Evolutionary conservation across 2,113 vertebrate genomes (phyloP), one percentile per base, ranked within the genome.

Genomic region (Hymenochirus boettgeri): DNA sequence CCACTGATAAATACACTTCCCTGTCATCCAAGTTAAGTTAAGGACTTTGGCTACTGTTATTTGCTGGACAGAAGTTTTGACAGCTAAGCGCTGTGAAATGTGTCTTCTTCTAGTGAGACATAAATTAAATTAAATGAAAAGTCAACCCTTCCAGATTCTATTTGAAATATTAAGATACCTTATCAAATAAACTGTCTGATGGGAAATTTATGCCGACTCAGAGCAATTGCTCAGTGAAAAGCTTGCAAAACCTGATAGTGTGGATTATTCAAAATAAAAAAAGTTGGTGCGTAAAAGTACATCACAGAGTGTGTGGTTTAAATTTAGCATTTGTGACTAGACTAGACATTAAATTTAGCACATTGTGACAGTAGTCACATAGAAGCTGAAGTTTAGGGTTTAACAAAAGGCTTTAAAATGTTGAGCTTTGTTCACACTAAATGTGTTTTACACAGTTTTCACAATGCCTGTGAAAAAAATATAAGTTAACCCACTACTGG

Each of bases 81-180:
- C 54, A 57, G 39, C 19, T 22, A 65, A 57, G 39, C 31, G 22
- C 52, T 24, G 27, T 57, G 63, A 65, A 48, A 65, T 65, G 63
- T 65, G 53, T 46, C 31, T 57, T 13, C 9, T 50, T 33, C 29
- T 56, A 47, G 26, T 24, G 26, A 48, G 42, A 57, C 63, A 65
- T 65, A 65, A 65, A 65, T 65, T 65, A 50, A 48, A 57, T 57
- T 48, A 65, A 65, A 65, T 65, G 63, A 65, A 65, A 65, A 65
- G 63, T 65, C 54, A 65, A 57, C 39, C 42, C 45, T 65, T 65
- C 63, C 42, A 65, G 42, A 57, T 57, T 65, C 42, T 31, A 17
- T 65, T 57, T 65, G 63, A 65, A 65, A 65, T 65, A 65, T 65
- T 65, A 65, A 65, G 63, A 65, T 57, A 27, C 63, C 63, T 65